Base-by-base conservation (phyloP, 1,140 invertebrate genomes). In the Doryteuthis pealeii region DNA sequence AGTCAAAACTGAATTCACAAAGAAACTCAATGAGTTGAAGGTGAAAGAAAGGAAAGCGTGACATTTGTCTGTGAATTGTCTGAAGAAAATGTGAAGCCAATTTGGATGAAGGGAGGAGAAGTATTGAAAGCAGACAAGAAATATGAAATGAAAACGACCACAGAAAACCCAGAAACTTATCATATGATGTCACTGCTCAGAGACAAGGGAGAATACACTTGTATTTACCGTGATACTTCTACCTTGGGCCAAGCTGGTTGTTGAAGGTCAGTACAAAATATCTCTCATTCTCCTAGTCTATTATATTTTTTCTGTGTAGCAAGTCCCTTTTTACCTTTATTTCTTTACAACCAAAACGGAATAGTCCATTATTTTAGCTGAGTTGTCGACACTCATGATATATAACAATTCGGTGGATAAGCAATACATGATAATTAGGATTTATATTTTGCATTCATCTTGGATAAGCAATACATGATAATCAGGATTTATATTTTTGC, bases 101-200 rank as follows among this genome's bases (percentile, higher is more conserved):
- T 82, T 66, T 87, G 87, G 87, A 70, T 83, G 28, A 86, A 84
- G 71, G 77, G 81, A 88, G 91, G 91, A 12, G 91, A 83, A 67
- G 82, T 84, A 72, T 81, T 87, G 40, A 80, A 43, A 78, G 84
- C 71, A 94, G 97, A 83, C 94, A 95, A n/a, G n/a, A n/a, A n/a
- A n/a, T n/a, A n/a, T n/a, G n/a, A n/a, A 76, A 91, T 96, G 67
- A 94, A 95, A 31, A 91, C 92, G 80, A 74, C 73, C 22, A 71
- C 73, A 22, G 6, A 77, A 77, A 26, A 72, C 66, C 35, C 81
- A 82, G 43, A 73, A 76, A 49, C 77, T 85, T 28, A 74, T 79
- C 26, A 74, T 85, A 74, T 14, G 78, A 84, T 30, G 74, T 79
- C n/a, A 77, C 76, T 15, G 31, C 78, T 14, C 70, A 74, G 28